Evolutionary conservation across 2,888 invertebrate species (phyloP), one percentile per base, ranked within the genome.

Genomic region (Heliconius charithonia): DNA sequence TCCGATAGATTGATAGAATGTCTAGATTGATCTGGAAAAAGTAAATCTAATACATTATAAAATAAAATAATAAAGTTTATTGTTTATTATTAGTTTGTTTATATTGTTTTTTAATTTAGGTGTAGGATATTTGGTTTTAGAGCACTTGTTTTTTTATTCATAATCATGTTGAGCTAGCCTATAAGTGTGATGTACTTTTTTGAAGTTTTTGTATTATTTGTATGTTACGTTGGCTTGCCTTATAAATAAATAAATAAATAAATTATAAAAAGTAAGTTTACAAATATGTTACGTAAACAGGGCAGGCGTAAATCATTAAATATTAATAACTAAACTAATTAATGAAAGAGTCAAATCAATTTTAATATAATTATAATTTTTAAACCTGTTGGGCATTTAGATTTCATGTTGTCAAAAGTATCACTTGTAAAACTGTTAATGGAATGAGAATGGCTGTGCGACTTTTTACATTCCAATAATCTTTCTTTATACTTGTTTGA

Each of bases 401-500:
- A 82, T 9, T 85, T 37, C 32, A 59, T 32, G 7, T 59, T 82
- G 27, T 85, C 85, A 6, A 83, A 83, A 13, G 86, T 86, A 45
- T 82, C 83, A 3, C 89, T 41, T 84, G 87, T 87, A 87, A 88
- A 88, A 87, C 87, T 88, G 12, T 89, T 89, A 45, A 85, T 78
- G 67, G 83, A 80, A 59, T 92, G 91, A 0, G 85, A 83, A 82
- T 93, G 93, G 2, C 81, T 79, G 76, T 93, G 93, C 1, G 85
- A 85, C 0, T 87, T 84, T 79, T 86, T 89, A 81, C 93, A 94
- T 2, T 84, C 84, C 73, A 91, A 67, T 66, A 93, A 82, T 59
- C 85, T 84, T 37, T 89, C 85, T 80, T 94, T 93, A 81, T 93
- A 94, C 10, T 86, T 83, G 29, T 78, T 87, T 0, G 91, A 89